Base-by-base conservation (phyloP, 2,797 vertebrate species). In the Hyperoplus immaculatus region DNA sequence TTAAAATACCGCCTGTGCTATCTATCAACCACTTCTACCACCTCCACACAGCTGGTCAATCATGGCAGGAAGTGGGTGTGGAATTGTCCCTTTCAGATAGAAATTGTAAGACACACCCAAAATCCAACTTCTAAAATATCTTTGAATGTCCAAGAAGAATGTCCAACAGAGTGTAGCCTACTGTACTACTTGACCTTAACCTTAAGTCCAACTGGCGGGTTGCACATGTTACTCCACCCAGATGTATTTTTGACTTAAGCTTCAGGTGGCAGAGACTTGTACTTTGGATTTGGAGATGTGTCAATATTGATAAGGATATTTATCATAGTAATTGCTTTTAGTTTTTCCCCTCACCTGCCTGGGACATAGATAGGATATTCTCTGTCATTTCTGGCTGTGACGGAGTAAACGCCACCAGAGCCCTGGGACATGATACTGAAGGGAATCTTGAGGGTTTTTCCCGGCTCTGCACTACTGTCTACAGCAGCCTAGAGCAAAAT, bases 331-430 rank as follows among this genome's bases (percentile, higher is more conserved):
- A 66, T 4, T 18, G 2, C 21, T 18, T 59, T 60, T 11, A 38
- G 8, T 1, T 56, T 8, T 72, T 81, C 14, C 16, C 14, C 74
- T 87, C 69, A 94, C 93, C 21, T 88, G 0, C 0, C 0, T 29
- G 89, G 87, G 71, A 69, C 71, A 6, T 0, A 4, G 86, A 95
- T 92, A 0, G 11, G 0, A 21, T 92, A 89, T 7, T n/a, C 0
- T 87, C 66, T 91, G 88, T 95, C 93, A 73, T 93, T 95, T 56
- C 53, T 92, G 60, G 82, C 92, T 4, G 0, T 70, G 8, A 96
- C 85, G 9, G 4, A 11, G 69, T 78, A 94, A 6, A 0, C 3
- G 13, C 92, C 94, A n/a, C 79, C 66, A 8, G 83, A 0, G 47
- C 91, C 88, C 9, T 83, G 56, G 4, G 92, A 94, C 61, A 80